phyloP scores from a whole-genome alignment of 2,113 vertebrate genomes.

The Alligator mississippiensis region DNA sequence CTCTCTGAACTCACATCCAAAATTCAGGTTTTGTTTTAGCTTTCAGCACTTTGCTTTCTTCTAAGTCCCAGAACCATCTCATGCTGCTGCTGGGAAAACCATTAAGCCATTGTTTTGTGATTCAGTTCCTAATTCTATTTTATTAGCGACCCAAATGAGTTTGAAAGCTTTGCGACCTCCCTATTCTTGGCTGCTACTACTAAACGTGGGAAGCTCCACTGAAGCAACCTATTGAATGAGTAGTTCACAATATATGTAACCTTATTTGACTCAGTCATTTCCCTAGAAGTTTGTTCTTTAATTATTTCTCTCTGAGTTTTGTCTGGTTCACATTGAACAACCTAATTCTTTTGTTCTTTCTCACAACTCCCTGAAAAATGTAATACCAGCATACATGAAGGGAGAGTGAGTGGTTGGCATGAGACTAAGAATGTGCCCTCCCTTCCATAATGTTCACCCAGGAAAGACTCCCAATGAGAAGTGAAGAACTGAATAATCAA shows the following conservation, averaged over 20 bases:
- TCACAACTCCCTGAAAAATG: background rate
- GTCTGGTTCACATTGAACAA: background rate
- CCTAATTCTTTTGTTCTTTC: background rate
- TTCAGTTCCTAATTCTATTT: background rate
- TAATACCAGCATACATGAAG: background rate
- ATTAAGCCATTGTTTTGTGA: background rate
- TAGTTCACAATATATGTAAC: background rate
- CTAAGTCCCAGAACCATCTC: background rate
- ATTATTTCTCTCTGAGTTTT: background rate
- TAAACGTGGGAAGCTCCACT: background rate
- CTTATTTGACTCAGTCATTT: background rate
- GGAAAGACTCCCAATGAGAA: background rate
- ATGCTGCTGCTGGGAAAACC: background rate
- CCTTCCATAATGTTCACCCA: background rate
- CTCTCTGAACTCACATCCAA: background rate
- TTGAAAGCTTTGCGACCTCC: background rate
- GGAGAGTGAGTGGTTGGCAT: background rate
- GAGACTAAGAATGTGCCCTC: accelerated
- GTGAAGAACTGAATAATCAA: background rate
- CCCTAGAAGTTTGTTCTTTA: background rate
- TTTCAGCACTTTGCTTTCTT: background rate
- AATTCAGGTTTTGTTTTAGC: background rate
- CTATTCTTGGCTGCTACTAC: background rate
- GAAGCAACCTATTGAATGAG: background rate
- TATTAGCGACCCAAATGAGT: background rate